Evolutionary conservation across 2,888 invertebrate species (phyloP), one percentile per base, ranked within the genome.

Genomic region (Tinea trinotella): DNA sequence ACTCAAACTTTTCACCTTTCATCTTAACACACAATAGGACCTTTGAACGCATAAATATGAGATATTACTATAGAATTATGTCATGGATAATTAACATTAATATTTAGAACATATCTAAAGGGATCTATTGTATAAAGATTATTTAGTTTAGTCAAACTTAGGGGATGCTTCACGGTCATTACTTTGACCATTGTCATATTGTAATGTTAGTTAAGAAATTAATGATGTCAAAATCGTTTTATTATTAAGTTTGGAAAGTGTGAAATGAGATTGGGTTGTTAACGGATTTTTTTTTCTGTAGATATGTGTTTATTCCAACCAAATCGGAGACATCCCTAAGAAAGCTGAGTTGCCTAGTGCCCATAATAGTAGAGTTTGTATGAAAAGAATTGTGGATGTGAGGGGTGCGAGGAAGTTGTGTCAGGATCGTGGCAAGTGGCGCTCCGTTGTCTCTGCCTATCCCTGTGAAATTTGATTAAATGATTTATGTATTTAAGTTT

Each of bases 131-230:
- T 24, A 50, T 24, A 5, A 10, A 24, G 10, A 24, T 50, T 22
- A 50, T 50, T 50, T 24, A 24, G 24, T 50, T 49, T 20, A 19
- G 18, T n/a, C 12, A 13, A n/a, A 12, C 50, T 20, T 50, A 50
- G 7, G 17, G 17, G 46, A 46, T 19, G 46, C n/a, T 19, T 84
- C 80, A 81, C 81, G 85, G 85, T 84, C 84, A 85, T 85, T 84
- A 84, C 84, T 40, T 84, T 84, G 84, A 83, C 84, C 84, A 76
- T 84, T 83, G 81, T 70, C 60, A 65, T 72, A 74, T 76, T 84
- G 82, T 67, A 64, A 71, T 74, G 75, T 70, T 82, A 79, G 76
- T 78, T 73, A 68, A 19, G 67, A 61, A 69, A 70, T 70, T 72
- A 68, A 69, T 57, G 57, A 56, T 50, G 36, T 54, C 20, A n/a